Evolutionary conservation across 1,140 invertebrate genomes (phyloP).

Genomic region (Drosophila erecta): DNA sequence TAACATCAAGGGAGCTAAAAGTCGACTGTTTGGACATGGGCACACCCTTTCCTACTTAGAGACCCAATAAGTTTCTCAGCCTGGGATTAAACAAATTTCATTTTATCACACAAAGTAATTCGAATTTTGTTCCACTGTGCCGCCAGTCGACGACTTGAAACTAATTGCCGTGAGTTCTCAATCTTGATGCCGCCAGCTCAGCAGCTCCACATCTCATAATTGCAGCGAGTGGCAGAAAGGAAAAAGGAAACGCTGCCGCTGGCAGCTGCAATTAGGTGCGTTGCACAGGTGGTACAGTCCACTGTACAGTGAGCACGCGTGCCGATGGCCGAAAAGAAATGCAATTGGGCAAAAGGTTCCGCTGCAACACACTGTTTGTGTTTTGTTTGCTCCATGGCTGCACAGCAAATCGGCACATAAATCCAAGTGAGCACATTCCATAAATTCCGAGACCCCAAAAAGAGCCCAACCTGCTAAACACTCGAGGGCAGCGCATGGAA

Average conservation of each 20-base stretch:
- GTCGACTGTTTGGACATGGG: background rate
- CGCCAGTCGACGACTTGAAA: constrained; percentile 23
- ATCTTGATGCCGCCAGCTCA: background rate
- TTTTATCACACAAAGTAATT: background rate
- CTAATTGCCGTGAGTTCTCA: constrained; percentile 24
- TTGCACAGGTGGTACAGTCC: constrained; percentile 13
- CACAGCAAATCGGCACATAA: constrained; percentile 19
- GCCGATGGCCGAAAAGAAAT: constrained; percentile 19
- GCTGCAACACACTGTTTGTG: background rate
- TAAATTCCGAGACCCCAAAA: constrained; percentile 48
- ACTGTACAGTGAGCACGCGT: constrained; percentile 6
- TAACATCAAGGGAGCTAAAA: background rate
- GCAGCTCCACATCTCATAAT: constrained; percentile 23
- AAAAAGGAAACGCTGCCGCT: constrained; percentile 45
- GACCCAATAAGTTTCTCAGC: background rate
- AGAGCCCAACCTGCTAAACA: constrained; percentile 3
- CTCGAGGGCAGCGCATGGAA: constrained; percentile 2
- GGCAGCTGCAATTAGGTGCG: constrained; percentile 31
- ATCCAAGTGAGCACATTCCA: constrained; percentile 27
- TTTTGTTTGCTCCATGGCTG: too few relatives aligned
- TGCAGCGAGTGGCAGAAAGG: constrained; percentile 25
- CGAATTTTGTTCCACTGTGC: constrained; percentile 3
- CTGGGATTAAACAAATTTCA: too few relatives aligned
- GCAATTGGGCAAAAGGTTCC: background rate
- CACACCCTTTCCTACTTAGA: background rate